A percentile compares a stretch with the other conserved stretches of the same genome.
Evolutionary conservation across 1,140 invertebrate genomes (phyloP).

Genomic region (Brachionus rotundiformis): DNA sequence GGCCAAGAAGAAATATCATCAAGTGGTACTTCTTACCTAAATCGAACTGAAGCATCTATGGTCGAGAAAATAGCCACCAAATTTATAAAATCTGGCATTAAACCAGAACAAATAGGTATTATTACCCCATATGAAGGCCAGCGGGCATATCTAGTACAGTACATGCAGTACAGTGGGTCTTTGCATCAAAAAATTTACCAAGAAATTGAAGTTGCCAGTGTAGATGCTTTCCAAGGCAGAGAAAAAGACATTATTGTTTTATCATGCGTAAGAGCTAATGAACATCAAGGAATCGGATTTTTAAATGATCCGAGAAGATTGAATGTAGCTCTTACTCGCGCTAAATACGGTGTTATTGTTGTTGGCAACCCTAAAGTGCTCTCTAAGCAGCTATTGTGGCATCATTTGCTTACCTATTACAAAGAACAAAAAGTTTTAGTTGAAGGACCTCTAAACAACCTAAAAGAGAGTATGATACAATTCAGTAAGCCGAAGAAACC

Average conservation of each 20-base stretch:
- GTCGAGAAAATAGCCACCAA: slow-evolving; percentile 93
- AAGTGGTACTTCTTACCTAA: slow-evolving; percentile 95
- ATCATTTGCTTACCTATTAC: slow-evolving; percentile 93
- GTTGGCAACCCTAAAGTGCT: slow-evolving; percentile 98
- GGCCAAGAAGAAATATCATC: slow-evolving; percentile 98
- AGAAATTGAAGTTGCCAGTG: slow-evolving; percentile 98
- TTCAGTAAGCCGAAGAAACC: slow-evolving; percentile 49
- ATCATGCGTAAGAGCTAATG: slow-evolving; percentile 83
- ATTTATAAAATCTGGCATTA: slow-evolving; percentile 88
- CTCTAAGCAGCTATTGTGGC: slow-evolving; percentile 96
- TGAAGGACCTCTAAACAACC: slow-evolving; percentile 93
- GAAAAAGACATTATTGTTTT: slow-evolving; percentile 98
- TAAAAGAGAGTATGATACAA: slow-evolving; percentile 73
- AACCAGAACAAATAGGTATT: slow-evolving; percentile 98
- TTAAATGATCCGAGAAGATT: slow-evolving; percentile 93
- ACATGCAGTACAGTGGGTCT: slow-evolving; percentile 98
- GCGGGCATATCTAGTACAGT: slow-evolving; percentile 92
- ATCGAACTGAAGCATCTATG: slow-evolving; percentile 94
- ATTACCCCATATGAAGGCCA: slow-evolving; percentile 99
- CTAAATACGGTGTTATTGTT: slow-evolving; percentile 91
- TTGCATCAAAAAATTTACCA: slow-evolving; percentile 94
- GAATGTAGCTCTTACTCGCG: slow-evolving; percentile 94
- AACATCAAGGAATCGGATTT: slow-evolving; percentile 87
- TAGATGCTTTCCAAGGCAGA: slow-evolving; percentile 91
- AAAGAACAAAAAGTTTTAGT: slow-evolving; percentile 96